Evolutionary conservation across 1,140 invertebrate species (phyloP).

Genomic region (Homalodisca vitripennis): DNA sequence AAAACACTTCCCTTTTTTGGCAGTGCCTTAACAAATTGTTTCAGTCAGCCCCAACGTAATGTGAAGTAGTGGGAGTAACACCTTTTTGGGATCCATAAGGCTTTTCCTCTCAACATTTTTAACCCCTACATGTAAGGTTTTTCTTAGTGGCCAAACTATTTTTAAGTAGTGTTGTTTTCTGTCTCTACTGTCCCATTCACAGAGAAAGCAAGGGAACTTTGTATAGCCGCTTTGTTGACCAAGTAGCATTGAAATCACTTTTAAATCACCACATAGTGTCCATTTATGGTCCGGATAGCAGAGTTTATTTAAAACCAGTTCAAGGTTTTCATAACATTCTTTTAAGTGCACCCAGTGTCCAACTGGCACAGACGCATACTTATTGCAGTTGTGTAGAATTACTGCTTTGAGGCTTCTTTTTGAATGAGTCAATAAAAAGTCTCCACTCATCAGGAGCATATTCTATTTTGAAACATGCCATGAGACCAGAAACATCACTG

Average conservation of each 20-base stretch:
- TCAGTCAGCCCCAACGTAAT: slow-evolving; percentile 45
- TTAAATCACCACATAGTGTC: slow-evolving; percentile 44
- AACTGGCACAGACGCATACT: no score
- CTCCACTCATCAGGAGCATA: slow-evolving; percentile 15
- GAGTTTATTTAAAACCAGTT: slow-evolving; percentile 43
- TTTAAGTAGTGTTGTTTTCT: slow-evolving; percentile 45
- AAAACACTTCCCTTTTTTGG: slow-evolving; percentile 42
- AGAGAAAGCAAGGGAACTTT: slow-evolving; percentile 49
- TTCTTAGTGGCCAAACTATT: slow-evolving; percentile 42
- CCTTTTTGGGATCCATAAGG: slow-evolving; percentile 40
- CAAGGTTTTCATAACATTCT: slow-evolving; percentile 42
- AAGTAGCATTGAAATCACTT: slow-evolving; percentile 41
- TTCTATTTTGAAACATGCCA: slow-evolving; percentile 22
- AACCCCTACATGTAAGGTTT: slow-evolving; percentile 40
- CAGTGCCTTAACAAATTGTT: slow-evolving; percentile 44
- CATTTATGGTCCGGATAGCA: slow-evolving; percentile 45
- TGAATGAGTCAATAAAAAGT: slow-evolving; percentile 44
- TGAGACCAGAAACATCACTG: slow-evolving; percentile 34
- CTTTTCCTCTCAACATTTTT: slow-evolving; percentile 45
- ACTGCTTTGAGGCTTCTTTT: slow-evolving; percentile 48
- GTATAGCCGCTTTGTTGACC: slow-evolving; percentile 49
- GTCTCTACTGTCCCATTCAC: slow-evolving; percentile 49
- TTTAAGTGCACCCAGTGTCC: no score
- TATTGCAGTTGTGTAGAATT: slow-evolving; percentile 48
- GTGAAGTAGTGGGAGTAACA: slow-evolving; percentile 43